Base-by-base conservation (phyloP, 1,140 invertebrate species). In the Battus philenor region DNA sequence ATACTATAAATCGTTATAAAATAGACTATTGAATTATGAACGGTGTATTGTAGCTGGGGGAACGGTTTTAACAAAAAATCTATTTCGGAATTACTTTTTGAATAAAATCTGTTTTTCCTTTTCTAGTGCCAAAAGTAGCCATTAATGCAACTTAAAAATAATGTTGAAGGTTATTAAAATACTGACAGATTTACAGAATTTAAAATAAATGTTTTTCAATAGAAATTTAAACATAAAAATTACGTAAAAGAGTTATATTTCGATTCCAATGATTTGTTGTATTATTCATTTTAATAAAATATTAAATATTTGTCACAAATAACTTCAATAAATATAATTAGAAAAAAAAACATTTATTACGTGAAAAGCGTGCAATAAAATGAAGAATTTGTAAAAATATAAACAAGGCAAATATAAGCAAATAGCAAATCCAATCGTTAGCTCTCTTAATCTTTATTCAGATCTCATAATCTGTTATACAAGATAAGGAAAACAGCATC, bases 1-100 rank as follows among this genome's bases (percentile, higher is more conserved):
- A 84, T 72, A 79, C 78, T 68, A 85, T 85, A 85, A 85, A 85
- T 85, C 73, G 59, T 81, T 63, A 66, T 68, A 70, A 77, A 82
- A 85, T 81, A 73, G 68, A 64, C 53, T 64, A 60, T 77, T 48
- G 64, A 50, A 67, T 63, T 53, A 47, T 78, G 63, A 79, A 81
- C 73, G 59, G 68, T 47, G 41, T 46, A 39, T 44, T 59, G 41
- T 65, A 64, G 54, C 58, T 61, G 76, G 74, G 64, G 76, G 76
- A 65, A 54, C 38, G 52, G 53, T 69, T 64, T 56, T 51, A 15
- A 46, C 47, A 79, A 78, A 83, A 73, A 74, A 34, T 16, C 54
- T 50, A 57, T 71, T 55, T 50, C 54, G 57, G 60, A 59, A 59
- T 62, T 58, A 65, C 68, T 71, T 67, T 73, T 74, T 66, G 45